phyloP scores from a whole-genome alignment of 2,797 vertebrate genomes.

The Psittacula echo region DNA sequence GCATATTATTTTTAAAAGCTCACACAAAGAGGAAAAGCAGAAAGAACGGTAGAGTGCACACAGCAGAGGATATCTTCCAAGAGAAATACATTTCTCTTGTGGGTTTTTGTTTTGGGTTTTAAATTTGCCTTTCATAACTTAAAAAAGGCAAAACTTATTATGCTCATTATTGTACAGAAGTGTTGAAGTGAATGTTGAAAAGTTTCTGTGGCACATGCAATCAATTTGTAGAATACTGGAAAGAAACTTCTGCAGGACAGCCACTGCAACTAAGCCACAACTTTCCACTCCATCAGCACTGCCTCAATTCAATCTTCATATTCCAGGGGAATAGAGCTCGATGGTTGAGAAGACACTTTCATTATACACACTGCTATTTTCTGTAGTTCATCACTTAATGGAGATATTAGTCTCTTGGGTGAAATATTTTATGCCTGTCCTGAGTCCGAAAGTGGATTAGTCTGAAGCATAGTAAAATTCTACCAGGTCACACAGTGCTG shows the following conservation, averaged over 20 bases:
- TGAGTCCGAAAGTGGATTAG: not conserved
- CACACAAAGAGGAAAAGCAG: not conserved
- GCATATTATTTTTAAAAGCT: not conserved
- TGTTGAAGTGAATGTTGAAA: not conserved
- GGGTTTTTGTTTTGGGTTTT: not conserved
- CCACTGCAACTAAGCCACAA: not conserved
- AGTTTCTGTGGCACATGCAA: not conserved
- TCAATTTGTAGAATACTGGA: not conserved
- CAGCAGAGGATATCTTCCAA: not conserved
- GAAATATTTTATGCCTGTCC: not conserved
- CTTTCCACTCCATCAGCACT: not conserved
- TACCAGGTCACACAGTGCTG: not conserved
- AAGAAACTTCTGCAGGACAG: not conserved
- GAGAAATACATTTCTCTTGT: not conserved
- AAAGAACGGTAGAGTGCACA: not conserved
- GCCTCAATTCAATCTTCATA: not conserved
- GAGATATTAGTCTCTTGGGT: not conserved
- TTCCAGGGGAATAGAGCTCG: not conserved
- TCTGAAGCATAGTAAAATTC: not conserved
- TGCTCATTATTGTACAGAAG: not conserved
- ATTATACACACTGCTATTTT: not conserved
- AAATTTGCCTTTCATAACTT: not conserved
- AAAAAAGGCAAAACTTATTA: not conserved
- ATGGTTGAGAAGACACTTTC: not conserved
- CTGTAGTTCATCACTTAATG: not conserved